Evolutionary conservation across 2,888 invertebrate genomes (phyloP).

Genomic region (Cactoblastis cactorum): DNA sequence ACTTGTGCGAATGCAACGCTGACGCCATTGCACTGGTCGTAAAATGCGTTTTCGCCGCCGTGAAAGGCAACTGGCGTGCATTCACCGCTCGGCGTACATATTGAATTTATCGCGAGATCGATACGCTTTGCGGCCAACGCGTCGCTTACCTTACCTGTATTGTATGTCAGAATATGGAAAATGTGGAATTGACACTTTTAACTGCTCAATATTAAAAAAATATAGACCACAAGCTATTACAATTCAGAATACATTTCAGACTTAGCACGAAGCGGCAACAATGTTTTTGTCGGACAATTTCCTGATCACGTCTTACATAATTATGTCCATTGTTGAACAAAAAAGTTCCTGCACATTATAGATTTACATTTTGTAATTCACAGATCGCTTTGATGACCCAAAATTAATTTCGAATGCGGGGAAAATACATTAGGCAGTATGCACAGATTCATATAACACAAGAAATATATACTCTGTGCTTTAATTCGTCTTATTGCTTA

Average conservation of each 20-base stretch:
- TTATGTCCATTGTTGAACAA: no score
- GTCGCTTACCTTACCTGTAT: constrained; percentile 24
- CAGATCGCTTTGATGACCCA: no score
- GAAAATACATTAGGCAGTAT: not conserved
- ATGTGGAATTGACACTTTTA: not conserved
- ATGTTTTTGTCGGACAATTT: no score
- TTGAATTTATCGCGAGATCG: constrained; percentile 73
- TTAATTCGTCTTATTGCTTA: constrained; percentile 25
- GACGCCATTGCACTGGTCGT: constrained; percentile 43
- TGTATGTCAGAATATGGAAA: constrained; percentile 11
- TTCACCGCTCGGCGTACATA: constrained; percentile 67
- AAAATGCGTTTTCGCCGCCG: constrained; percentile 60
- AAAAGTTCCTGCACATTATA: no score
- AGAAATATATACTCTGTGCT: constrained; percentile 16
- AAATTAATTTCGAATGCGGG: not conserved
- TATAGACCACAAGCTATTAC: no score
- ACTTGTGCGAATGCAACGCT: constrained; percentile 26
- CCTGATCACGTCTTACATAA: no score
- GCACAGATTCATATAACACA: not conserved
- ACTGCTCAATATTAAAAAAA: no score
- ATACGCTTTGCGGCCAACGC: constrained; percentile 51
- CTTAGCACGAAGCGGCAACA: no score
- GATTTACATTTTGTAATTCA: no score
- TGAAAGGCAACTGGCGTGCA: constrained; percentile 67
- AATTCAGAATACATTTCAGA: no score